Evolutionary conservation across 2,113 vertebrate genomes (phyloP).

Genomic region (Burhinus oedicnemus): DNA sequence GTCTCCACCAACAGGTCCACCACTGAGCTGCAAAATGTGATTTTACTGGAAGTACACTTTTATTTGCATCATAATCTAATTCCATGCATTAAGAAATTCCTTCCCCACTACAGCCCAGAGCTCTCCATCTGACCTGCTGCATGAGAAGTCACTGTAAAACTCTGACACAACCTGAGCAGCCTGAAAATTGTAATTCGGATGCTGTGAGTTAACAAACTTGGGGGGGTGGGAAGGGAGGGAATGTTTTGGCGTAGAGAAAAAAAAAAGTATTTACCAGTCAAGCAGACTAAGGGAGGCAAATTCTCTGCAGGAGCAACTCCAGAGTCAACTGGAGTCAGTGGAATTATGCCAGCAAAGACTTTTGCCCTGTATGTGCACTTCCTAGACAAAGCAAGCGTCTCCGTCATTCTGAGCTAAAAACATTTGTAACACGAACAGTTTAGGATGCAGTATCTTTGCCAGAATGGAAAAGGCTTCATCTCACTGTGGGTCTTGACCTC

Average conservation of each 20-base stretch:
- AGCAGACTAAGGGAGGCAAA: background rate
- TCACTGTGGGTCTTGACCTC: constrained; percentile 60
- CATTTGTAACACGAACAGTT: background rate
- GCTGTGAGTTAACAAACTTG: background rate
- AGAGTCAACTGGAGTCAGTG: background rate
- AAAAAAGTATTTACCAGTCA: background rate
- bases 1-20: background rate
- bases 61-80: background rate
- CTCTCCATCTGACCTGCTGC: background rate
- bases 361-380: background rate
- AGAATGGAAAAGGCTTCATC: constrained; percentile 45
- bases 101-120: background rate
- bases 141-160: background rate
- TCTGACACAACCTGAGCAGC: background rate
- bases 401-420: constrained; percentile 23
- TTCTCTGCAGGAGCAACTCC: background rate
- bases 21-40: background rate
- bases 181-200: constrained; percentile 11
- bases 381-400: constrained; percentile 19
- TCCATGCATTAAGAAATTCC: background rate
- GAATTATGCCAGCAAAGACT: background rate
- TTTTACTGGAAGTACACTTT: constrained; percentile 30
- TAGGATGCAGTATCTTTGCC: constrained; percentile 7
- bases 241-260: background rate
- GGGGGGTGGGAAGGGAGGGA: rapidly evolving